Percentiles rank a stretch among this genome's conserved stretches.
phyloP scores from a whole-genome alignment of 2,888 invertebrate genomes.

The Campoplex nolae region DNA sequence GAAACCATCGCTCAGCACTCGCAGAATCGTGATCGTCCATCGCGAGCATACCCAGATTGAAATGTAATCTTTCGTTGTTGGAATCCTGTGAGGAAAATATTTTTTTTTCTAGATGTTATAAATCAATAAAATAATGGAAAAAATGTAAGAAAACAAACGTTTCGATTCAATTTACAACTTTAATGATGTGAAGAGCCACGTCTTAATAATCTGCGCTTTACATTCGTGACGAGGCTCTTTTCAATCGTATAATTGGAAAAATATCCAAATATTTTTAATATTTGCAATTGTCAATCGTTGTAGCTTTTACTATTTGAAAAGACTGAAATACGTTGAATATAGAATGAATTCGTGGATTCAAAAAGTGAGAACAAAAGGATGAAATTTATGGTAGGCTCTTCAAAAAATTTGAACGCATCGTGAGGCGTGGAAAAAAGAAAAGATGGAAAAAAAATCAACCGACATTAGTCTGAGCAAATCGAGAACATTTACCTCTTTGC shows the following conservation, averaged over 20 bases:
- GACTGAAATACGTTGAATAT: too few species aligned
- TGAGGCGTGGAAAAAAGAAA: not conserved
- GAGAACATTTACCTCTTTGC: not conserved
- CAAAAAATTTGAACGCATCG: not conserved
- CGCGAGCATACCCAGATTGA: slow-evolving; percentile 98
- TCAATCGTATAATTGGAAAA: too few species aligned
- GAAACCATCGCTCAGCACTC: slow-evolving; percentile 96
- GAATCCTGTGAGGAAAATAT: slow-evolving; percentile 84
- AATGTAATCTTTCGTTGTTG: slow-evolving; percentile 96
- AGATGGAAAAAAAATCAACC: not conserved
- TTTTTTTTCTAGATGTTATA: not conserved
- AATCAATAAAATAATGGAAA: not conserved
- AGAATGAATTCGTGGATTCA: not conserved
- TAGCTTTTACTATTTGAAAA: too few species aligned
- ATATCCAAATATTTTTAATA: too few species aligned
- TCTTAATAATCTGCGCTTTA: too few species aligned
- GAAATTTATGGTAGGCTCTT: not conserved
- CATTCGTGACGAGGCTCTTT: too few species aligned
- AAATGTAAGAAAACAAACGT: not conserved
- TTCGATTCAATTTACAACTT: not conserved
- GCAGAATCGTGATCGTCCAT: slow-evolving; percentile 97
- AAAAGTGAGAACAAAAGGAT: not conserved
- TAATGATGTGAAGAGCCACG: too few species aligned
- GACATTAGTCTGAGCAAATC: not conserved
- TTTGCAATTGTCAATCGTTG: too few species aligned